Evolutionary conservation across 2,888 invertebrate genomes (phyloP), one percentile per base, ranked within the genome.

Genomic region (Lydus trimaculatus): DNA sequence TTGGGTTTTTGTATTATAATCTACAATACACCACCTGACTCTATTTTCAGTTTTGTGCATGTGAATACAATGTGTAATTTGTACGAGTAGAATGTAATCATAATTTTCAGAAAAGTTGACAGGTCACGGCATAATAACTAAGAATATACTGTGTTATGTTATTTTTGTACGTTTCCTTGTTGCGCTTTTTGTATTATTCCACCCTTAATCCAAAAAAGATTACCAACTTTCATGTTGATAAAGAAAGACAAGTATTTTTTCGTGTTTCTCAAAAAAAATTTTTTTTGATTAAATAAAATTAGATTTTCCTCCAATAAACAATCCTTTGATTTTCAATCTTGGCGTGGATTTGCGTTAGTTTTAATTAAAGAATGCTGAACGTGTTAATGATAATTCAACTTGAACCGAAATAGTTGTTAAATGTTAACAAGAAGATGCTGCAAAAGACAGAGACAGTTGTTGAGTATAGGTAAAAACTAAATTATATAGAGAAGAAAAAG

Each of bases 401-500:
- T 23, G 25, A 4, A 23, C 4, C 23, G 52, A 11, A 52, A 11
- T 25, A 52, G 2, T 52, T 13, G 13, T 52, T 52, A 61, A 65
- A 58, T 62, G 52, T 65, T 63, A 64, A 63, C 43, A 48, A 61
- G 7, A 43, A 43, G 5, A 15, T 2, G 11, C 11, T 33, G 33
- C 11, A 63, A 59, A 15, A 15, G 20, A 36, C 15, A 65, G 58
- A 63, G 63, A 66, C 64, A 67, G 63, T 67, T 59, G 60, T 58
- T 61, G 63, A 61, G 31, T 39, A 58, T 17, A 66, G 69, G 66
- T 68, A 64, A 70, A 65, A 67, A 64, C 48, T 71, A 72, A 43
- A 43, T 43, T 43, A 43, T 67, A 71, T 63, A 59, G 69, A n/a
- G n/a, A n/a, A 28, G 62, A 62, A 71, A 69, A 71, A 73, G 75